Evolutionary conservation across 2,113 vertebrate species (phyloP).

Genomic region (Gymnorhina tibicen): DNA sequence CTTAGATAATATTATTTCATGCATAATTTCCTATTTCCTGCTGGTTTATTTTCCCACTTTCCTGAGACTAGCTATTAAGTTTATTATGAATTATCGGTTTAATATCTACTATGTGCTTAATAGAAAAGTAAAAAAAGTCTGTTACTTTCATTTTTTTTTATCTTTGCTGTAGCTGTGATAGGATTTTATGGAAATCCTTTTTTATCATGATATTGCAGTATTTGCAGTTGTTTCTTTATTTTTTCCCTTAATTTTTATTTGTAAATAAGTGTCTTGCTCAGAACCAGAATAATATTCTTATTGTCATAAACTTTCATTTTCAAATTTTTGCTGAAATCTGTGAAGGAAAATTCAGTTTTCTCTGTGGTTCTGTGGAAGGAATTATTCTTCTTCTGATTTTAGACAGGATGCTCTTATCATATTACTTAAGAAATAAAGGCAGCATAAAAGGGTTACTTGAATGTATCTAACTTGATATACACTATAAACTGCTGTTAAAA

Average conservation of each 20-base stretch:
- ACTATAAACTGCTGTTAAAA: not conserved
- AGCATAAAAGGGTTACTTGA: not conserved
- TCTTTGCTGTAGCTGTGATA: not conserved
- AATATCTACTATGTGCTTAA: conserved; percentile 46
- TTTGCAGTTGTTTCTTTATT: not conserved
- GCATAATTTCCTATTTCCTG: conserved; percentile 44
- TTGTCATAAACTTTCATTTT: not conserved
- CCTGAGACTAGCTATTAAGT: conserved; percentile 26
- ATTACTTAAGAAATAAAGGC: not conserved
- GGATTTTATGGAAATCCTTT: not conserved
- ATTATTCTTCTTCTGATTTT: not conserved
- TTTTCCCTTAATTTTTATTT: not conserved
- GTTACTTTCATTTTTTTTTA: not conserved
- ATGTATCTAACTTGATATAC: not conserved
- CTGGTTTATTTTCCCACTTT: conserved; percentile 48
- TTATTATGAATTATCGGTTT: conserved; percentile 57
- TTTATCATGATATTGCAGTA: not conserved
- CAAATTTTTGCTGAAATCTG: not conserved
- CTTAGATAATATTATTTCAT: conserved; percentile 37
- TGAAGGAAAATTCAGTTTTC: not conserved
- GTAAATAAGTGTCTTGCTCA: not conserved
- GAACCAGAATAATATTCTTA: not conserved
- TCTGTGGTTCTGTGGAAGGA: not conserved
- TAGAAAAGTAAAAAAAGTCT: not conserved
- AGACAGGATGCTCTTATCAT: not conserved